Base-by-base conservation (phyloP, 2,888 invertebrate species). In the Agrotis segetum region DNA sequence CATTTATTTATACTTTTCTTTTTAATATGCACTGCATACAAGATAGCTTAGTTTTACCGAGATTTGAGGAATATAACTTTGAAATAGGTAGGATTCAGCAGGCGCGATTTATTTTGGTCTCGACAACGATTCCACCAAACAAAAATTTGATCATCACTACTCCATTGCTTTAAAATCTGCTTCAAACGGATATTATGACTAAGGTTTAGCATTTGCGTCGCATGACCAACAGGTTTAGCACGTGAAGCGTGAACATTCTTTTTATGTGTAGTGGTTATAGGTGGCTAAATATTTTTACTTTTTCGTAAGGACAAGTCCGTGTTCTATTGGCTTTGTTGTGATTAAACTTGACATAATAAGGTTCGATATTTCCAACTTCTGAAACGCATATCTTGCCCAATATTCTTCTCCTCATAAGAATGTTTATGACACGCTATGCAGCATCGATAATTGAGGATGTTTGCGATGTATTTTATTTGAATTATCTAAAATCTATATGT, bases 31-130 rank as follows among this genome's bases (percentile, higher is more conserved):
- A 24, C 13, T 49, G 56, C 6, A 50, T 47, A 47, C 24, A 66
- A 50, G 16, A 24, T 34, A 34, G 14, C 14, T 47, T 52, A 1
- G 14, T 52, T 58, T 52, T 49, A 73, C 75, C 24, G 40, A 74
- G 73, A 73, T 67, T 73, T 73, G 73, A 73, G 73, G 73, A 73
- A 74, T 47, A 73, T 59, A n/a, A 58, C 50, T 52, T 58, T 74
- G 19, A 40, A 14, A 55, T 46, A 65, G 49, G 34, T n/a, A 34
- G n/a, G n/a, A 47, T 58, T 67, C 50, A 40, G 24, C 17, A 44
- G 40, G 24, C n/a, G 44, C 19, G 9, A 52, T 67, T 19, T 24
- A 58, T 74, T 50, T 19, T 52, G 14, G 17, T 19, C 46, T 34
- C 34, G 19, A 72, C 46, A 50, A 56, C 21, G 44, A 56, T 66